phyloP scores from a whole-genome alignment of 1,140 invertebrate genomes.

The Prorops nasuta region DNA sequence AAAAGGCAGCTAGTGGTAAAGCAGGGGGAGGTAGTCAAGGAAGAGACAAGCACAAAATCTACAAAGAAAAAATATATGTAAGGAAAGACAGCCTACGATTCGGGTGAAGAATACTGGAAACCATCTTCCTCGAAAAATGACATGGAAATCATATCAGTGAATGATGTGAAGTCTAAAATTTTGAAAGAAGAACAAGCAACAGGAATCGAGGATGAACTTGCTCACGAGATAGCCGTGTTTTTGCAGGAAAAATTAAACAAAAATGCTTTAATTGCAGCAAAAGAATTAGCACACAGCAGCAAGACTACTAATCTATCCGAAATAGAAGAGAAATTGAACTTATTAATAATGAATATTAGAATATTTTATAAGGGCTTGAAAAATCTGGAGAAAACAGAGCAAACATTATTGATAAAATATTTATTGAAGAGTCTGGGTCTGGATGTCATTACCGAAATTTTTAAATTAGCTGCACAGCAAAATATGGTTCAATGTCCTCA shows the following conservation, averaged over 20 bases:
- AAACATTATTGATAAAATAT: not conserved
- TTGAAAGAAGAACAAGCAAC: slow-evolving; percentile 62
- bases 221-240: slow-evolving; percentile 58
- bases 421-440: not conserved
- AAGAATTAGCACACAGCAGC: not conserved
- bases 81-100: slow-evolving; percentile 56
- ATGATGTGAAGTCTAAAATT: slow-evolving; percentile 67
- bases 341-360: not conserved
- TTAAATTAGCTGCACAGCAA: not conserved
- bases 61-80: slow-evolving; percentile 69
- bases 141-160: not conserved
- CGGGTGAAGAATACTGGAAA: slow-evolving; percentile 54
- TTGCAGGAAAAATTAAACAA: slow-evolving; percentile 57
- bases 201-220: slow-evolving; percentile 62
- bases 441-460: not conserved
- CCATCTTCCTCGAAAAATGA: slow-evolving; percentile 22
- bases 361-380: not conserved
- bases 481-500: not conserved
- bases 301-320: not conserved
- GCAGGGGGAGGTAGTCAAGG: slow-evolving; percentile 86
- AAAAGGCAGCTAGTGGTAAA: slow-evolving; percentile 82
- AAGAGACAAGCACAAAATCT: slow-evolving; percentile 89
- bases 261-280: not conserved
- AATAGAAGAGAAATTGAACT: not conserved
- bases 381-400: not conserved